phyloP scores from a whole-genome alignment of 2,113 vertebrate species.

The Todiramphus saurophagus region DNA sequence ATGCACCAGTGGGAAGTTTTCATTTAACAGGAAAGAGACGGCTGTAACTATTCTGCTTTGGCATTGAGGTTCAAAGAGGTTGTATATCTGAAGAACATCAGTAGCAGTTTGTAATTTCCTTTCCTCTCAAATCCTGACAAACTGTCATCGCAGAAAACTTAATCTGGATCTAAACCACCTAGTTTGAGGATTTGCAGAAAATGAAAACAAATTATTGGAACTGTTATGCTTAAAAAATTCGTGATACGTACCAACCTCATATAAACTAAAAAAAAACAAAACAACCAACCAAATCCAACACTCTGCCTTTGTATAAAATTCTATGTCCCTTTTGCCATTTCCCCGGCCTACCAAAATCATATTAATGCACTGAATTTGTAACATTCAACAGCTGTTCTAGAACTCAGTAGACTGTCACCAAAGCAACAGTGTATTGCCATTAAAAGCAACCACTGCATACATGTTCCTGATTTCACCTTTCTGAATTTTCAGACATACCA shows the following conservation, averaged over 20 bases:
- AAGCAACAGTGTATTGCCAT: neutral
- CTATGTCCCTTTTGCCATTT: neutral
- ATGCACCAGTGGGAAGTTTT: neutral
- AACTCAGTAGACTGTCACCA: neutral
- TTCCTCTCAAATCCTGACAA: neutral
- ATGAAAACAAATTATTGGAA: neutral
- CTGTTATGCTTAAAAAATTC: neutral
- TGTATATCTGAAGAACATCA: neutral
- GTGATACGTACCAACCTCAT: accelerated
- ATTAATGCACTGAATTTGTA: neutral
- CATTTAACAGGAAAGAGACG: neutral
- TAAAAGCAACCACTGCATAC: neutral
- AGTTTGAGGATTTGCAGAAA: neutral
- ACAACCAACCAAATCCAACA: neutral
- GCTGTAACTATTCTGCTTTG: neutral
- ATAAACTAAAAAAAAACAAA: neutral
- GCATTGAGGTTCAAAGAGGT: neutral
- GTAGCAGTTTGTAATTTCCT: neutral
- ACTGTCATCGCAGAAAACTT: neutral
- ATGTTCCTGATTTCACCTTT: neutral
- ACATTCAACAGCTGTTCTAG: neutral
- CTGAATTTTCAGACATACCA: neutral
- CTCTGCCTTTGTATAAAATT: neutral
- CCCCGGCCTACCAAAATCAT: neutral
- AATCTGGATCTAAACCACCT: neutral